Conservation (phyloP, 2,888 invertebrate genomes). For the Standfussiana lucernea region DNA sequence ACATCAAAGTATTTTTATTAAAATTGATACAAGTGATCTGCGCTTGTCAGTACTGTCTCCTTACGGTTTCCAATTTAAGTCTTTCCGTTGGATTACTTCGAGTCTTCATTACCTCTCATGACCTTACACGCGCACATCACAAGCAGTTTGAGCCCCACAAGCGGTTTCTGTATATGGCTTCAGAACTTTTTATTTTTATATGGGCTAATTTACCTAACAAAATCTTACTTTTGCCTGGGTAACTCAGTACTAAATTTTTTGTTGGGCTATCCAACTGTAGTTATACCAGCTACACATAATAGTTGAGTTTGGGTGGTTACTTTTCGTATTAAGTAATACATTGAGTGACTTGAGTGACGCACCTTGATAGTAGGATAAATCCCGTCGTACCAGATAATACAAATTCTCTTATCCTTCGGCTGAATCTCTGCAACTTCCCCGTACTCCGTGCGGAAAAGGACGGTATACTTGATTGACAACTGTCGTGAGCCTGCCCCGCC, state of each 20-base stretch:
- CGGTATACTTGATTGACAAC: conserved; percentile 81
- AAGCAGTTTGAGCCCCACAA: neutral
- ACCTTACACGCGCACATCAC: neutral
- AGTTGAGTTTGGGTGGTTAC: neutral
- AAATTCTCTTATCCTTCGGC: conserved; percentile 81
- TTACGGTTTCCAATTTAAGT: neutral
- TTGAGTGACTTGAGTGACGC: neutral
- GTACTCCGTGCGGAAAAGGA: conserved; percentile 82
- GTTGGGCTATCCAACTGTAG: neutral
- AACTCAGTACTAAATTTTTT: neutral
- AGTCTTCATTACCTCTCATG: neutral
- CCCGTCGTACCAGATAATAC: conserved; percentile 86
- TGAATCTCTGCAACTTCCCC: conserved; percentile 85
- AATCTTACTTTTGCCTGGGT: neutral
- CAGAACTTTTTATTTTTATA: neutral
- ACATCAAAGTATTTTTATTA: neutral
- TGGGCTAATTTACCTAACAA: neutral
- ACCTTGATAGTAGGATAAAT: conserved; percentile 87
- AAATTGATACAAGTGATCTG: neutral
- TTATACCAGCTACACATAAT: neutral
- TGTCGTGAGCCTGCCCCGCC: conserved; percentile 84
- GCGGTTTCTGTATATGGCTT: neutral
- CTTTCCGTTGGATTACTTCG: neutral
- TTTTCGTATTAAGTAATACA: neutral
- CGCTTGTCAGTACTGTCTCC: neutral